Percentiles rank a stretch among this genome's conserved stretches.
phyloP scores from a whole-genome alignment of 2,113 vertebrate species.

The Chinchilla lanigera region DNA sequence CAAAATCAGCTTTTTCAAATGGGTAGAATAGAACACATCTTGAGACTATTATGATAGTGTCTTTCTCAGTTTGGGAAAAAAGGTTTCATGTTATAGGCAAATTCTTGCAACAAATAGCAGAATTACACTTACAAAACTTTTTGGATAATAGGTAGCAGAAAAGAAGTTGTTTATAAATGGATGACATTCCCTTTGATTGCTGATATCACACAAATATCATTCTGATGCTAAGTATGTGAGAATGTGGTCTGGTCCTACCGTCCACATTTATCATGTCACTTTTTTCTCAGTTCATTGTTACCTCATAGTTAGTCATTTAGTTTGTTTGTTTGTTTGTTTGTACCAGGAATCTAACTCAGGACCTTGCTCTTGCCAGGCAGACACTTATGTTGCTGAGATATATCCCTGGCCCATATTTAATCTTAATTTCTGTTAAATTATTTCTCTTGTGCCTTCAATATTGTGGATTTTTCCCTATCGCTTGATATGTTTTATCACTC shows the following conservation, averaged over 20 bases:
- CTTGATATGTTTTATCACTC: neutral
- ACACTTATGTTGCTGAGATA: no score
- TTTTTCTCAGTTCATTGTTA: neutral
- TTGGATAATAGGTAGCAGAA: neutral
- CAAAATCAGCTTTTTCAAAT: constrained; percentile 26
- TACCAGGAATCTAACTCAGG: no score
- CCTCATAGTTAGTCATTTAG: neutral
- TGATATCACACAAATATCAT: neutral
- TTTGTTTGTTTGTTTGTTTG: no score
- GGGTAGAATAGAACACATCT: neutral
- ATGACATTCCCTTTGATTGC: neutral
- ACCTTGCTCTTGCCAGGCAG: no score
- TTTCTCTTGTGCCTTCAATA: neutral
- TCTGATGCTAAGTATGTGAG: neutral
- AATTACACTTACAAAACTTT: neutral
- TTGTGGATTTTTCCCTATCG: neutral
- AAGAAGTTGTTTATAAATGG: neutral
- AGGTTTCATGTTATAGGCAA: neutral
- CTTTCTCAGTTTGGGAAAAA: neutral
- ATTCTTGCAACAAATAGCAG: neutral
- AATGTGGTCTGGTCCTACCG: neutral
- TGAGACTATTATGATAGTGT: neutral
- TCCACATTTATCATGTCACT: neutral
- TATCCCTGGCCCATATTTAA: no score
- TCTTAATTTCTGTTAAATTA: neutral